Percentiles rank a stretch among this genome's conserved stretches.
Conservation (phyloP, 2,797 vertebrate species). For the Micromesistius poutassou region DNA sequence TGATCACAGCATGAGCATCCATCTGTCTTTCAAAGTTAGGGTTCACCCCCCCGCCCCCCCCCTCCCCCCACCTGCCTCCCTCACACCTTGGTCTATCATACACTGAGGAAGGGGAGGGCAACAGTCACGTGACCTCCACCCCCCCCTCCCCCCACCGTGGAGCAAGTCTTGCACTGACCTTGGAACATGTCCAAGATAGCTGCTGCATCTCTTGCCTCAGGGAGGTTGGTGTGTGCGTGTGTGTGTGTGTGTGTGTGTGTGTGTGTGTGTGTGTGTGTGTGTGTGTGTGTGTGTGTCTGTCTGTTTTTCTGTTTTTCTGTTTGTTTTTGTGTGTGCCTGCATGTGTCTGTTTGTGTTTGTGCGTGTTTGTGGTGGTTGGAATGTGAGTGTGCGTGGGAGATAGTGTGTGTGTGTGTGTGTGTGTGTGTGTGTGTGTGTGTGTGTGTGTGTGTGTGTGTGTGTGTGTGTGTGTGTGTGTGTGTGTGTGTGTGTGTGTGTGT, state of each 20-base stretch:
- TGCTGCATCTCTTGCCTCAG: conserved; percentile 34
- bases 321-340: not conserved
- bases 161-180: conserved; percentile 45
- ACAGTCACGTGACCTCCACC: conserved; percentile 42
- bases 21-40: not conserved
- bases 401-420: not conserved
- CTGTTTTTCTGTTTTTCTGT: not conserved
- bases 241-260: not conserved
- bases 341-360: not conserved
- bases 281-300: not conserved
- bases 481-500: conserved; percentile 1
- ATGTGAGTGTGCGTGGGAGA: not conserved
- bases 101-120: conserved; percentile 55
- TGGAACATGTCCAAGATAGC: conserved; percentile 53
- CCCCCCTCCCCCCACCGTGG: conserved; percentile 39
- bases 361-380: not conserved
- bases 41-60: not conserved
- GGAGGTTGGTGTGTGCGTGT: conserved; percentile 22
- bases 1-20: not conserved
- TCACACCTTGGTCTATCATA: conserved; percentile 28
- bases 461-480: conserved; percentile 1
- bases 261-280: conserved; percentile 1
- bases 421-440: not conserved
- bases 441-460: not conserved
- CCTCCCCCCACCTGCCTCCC: conserved; percentile 20